Evolutionary conservation across 2,888 invertebrate genomes (phyloP).

Genomic region (Meganola albula): DNA sequence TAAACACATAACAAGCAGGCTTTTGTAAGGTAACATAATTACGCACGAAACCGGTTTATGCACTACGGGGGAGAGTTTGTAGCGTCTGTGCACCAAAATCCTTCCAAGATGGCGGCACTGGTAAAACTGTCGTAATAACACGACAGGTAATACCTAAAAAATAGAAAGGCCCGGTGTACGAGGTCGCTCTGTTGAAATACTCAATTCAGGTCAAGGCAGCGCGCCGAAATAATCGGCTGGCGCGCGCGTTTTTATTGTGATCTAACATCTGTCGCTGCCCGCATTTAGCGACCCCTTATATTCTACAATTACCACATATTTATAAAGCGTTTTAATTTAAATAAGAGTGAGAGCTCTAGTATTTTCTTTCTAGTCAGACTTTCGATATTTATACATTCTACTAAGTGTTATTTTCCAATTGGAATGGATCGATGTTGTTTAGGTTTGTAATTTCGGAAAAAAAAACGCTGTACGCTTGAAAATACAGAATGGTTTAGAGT

Average conservation of each 20-base stretch:
- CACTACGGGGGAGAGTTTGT: conserved; percentile 38
- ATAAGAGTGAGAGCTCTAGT: no score
- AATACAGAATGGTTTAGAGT: no score
- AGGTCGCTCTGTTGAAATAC: conserved; percentile 76
- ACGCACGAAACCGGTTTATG: conserved; percentile 41
- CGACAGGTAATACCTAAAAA: conserved; percentile 78
- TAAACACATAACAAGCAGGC: no score
- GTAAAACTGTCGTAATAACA: conserved; percentile 73
- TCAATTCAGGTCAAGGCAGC: conserved; percentile 76
- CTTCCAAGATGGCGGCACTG: conserved; percentile 65
- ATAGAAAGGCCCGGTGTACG: conserved; percentile 77
- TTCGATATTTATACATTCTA: no score
- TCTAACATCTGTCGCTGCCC: conserved; percentile 71
- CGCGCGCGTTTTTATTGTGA: conserved; percentile 74
- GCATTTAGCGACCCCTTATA: conserved; percentile 34
- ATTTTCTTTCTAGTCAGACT: no score
- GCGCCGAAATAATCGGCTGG: conserved; percentile 75
- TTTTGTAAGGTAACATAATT: no score
- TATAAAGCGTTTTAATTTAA: no score
- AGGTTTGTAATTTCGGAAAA: no score
- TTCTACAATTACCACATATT: conserved; percentile 12
- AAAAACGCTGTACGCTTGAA: no score
- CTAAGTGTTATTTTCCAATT: no score
- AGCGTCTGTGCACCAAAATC: conserved; percentile 55
- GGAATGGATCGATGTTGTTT: no score